Percentiles rank a stretch among this genome's conserved stretches.
These are phyloP conservation scores for Tursiops truncatus DNA, from an alignment of 2,113 vertebrate species.

Conservation along the genomic window DNA sequence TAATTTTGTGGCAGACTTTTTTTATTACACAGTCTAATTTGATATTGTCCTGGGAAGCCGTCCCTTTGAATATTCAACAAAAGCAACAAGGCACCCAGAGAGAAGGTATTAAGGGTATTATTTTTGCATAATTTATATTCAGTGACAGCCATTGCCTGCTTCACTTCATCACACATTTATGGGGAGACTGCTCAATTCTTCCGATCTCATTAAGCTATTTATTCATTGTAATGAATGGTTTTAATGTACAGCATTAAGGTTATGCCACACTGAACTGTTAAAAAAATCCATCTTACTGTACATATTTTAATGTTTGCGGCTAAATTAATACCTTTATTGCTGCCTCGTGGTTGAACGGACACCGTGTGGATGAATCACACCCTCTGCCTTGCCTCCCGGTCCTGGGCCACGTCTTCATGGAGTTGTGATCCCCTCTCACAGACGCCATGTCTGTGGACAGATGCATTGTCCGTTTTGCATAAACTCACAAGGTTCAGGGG, in stretches of 20 bases:
- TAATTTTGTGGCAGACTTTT: conserved; percentile 83
- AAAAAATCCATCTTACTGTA: conserved; percentile 83
- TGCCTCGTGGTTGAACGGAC: conserved; percentile 82
- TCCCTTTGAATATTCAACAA: conserved; percentile 89
- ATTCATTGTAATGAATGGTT: conserved; percentile 86
- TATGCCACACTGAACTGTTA: conserved; percentile 81
- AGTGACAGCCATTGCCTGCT: conserved; percentile 81
- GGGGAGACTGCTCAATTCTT: conserved; percentile 76
- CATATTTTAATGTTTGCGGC: conserved; percentile 79
- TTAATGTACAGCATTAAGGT: conserved; percentile 85
- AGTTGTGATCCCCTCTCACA: neutral
- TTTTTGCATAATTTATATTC: conserved; percentile 89
- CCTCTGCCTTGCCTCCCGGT: conserved; percentile 59
- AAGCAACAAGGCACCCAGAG: conserved; percentile 81
- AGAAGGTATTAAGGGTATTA: conserved; percentile 84
- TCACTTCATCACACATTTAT: conserved; percentile 81
- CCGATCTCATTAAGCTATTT: conserved; percentile 88
- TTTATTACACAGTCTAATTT: conserved; percentile 85
- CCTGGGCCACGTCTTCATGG: conserved; percentile 25
- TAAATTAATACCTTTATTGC: conserved; percentile 86
- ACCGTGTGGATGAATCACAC: conserved; percentile 81
- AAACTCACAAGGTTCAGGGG: neutral
- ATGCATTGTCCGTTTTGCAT: neutral
- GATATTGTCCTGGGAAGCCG: conserved; percentile 86
- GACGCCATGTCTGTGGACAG: neutral